Percentiles rank a stretch among this genome's conserved stretches.
phyloP scores from a whole-genome alignment of 2,888 invertebrate species.

The Arge pagana region DNA sequence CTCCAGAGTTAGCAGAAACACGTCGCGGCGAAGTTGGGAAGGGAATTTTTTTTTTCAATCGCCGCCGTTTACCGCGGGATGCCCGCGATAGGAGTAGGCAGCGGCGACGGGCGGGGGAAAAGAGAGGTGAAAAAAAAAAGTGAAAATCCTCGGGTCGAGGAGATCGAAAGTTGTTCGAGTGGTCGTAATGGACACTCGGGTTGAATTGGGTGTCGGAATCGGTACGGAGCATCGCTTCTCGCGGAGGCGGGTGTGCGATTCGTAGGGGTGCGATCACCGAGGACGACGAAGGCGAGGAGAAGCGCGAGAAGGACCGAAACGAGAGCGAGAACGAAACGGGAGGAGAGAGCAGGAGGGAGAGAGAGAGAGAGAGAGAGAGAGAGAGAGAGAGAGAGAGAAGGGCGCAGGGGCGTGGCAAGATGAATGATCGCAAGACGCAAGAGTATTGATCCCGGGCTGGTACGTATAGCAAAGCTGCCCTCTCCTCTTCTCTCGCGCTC shows the following conservation, averaged over 20 bases:
- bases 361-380: conserved; percentile 34
- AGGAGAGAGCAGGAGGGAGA: conserved; percentile 26
- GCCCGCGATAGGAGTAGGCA: conserved; percentile 15
- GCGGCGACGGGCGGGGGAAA: conserved; percentile 31
- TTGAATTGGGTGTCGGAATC: conserved; percentile 21
- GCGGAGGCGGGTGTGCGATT: conserved; percentile 32
- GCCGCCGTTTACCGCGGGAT: conserved; percentile 14
- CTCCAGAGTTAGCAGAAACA: too few species aligned
- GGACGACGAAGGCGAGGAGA: conserved; percentile 30
- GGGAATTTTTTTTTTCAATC: conserved; percentile 29
- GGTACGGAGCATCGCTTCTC: too few species aligned
- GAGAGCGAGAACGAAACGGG: conserved; percentile 23
- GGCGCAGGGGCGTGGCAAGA: conserved; percentile 58
- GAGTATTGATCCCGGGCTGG: conserved; percentile 55
- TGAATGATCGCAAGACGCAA: conserved; percentile 59
- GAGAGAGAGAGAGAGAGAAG: conserved; percentile 34
- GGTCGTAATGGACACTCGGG: neutral
- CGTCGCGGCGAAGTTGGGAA: too few species aligned
- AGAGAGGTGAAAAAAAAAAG: conserved; percentile 32
- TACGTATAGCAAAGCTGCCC: conserved; percentile 19
- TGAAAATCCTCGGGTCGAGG: too few species aligned
- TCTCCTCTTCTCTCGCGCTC: conserved; percentile 23
- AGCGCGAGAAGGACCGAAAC: conserved; percentile 11
- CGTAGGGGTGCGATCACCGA: conserved; percentile 32
- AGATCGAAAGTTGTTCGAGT: conserved; percentile 1